Evolutionary conservation across 30 jellyfish, hydroid and myxozoan species (phyloP).

Genomic region (Sanderia malayensis): DNA sequence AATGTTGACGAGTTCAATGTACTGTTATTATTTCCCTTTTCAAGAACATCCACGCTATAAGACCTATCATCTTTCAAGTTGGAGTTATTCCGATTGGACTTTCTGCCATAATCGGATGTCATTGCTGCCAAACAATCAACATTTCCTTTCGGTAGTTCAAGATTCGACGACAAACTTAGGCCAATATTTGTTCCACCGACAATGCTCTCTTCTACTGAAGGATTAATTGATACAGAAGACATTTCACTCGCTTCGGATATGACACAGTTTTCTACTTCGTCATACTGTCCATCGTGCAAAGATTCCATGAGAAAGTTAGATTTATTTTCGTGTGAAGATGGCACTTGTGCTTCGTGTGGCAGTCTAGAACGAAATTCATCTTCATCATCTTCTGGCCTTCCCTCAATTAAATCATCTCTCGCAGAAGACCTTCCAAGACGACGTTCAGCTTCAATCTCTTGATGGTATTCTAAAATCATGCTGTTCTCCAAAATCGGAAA

Average conservation of each 20-base stretch:
- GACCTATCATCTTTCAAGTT: background rate
- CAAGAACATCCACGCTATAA: background rate
- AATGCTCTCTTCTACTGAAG: background rate
- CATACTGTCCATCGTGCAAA: background rate
- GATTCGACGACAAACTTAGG: background rate
- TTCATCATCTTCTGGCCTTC: background rate
- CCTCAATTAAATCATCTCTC: background rate
- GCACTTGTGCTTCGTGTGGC: background rate
- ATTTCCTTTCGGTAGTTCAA: background rate
- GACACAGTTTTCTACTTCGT: background rate
- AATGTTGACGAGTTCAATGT: background rate
- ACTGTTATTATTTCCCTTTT: background rate
- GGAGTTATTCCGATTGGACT: background rate
- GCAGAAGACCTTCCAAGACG: background rate
- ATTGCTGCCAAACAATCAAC: background rate
- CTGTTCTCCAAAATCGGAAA: conserved; percentile 21
- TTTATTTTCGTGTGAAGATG: background rate
- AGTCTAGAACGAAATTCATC: background rate
- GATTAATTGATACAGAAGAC: background rate
- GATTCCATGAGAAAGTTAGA: background rate
- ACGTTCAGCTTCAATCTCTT: background rate
- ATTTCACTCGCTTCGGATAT: background rate
- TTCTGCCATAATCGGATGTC: background rate
- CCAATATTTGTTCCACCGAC: background rate
- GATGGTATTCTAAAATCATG: conserved; percentile 43